These are phyloP conservation scores for Lathamus discolor DNA, from an alignment of 2,113 vertebrate species.

Conservation along the genomic window DNA sequence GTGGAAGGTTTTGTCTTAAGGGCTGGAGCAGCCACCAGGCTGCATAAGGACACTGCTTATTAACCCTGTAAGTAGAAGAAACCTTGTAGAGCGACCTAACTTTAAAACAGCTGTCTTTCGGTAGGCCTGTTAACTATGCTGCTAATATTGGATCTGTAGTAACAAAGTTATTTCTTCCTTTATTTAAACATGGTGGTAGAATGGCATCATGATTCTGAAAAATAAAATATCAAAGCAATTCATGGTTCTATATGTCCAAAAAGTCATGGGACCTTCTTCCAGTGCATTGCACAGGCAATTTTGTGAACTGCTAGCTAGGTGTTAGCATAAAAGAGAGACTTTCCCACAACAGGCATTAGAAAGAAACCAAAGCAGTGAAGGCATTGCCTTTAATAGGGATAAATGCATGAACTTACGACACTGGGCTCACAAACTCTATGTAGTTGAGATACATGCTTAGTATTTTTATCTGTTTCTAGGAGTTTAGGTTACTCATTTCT, in stretches of 20 bases:
- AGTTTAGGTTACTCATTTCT: not conserved
- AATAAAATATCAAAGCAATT: not conserved
- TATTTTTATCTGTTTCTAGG: not conserved
- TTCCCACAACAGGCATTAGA: not conserved
- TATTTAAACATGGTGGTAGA: not conserved
- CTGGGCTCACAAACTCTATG: not conserved
- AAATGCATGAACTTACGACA: not conserved
- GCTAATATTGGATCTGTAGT: not conserved
- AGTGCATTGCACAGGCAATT: not conserved
- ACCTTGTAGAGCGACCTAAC: not conserved
- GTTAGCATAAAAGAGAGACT: not conserved
- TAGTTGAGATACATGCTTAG: not conserved
- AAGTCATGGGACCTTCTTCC: not conserved
- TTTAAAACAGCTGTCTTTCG: not conserved
- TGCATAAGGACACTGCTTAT: not conserved
- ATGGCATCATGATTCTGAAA: not conserved
- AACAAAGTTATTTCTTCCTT: not conserved
- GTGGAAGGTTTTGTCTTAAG: not conserved
- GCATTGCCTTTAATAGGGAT: not conserved
- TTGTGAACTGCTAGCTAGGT: not conserved
- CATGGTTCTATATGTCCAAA: not conserved
- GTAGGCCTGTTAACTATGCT: not conserved
- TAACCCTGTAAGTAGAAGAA: not conserved
- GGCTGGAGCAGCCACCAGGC: not conserved
- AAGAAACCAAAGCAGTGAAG: not conserved